A percentile compares a stretch with the other conserved stretches of the same genome.
These are phyloP conservation scores for Gobio gobio DNA, from an alignment of 2,113 vertebrate species.

Conservation along the genomic window DNA sequence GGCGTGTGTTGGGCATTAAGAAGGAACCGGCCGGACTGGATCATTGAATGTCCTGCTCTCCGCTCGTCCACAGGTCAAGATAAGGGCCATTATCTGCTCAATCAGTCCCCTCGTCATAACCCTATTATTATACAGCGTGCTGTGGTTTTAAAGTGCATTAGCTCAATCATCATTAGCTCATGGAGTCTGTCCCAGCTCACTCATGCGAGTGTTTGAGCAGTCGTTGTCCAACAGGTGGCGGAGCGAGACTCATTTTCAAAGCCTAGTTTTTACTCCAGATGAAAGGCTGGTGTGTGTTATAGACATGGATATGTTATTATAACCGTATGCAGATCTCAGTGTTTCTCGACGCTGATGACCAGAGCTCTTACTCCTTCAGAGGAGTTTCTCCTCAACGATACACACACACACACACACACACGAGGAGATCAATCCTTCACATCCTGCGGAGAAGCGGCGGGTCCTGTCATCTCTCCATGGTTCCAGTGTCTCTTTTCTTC, in stretches of 20 bases:
- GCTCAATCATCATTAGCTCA: neutral
- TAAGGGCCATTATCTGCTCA: neutral
- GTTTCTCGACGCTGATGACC: too few relatives aligned
- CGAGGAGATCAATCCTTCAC: too few relatives aligned
- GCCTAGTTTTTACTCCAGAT: neutral
- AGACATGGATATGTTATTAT: neutral
- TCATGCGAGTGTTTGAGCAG: neutral
- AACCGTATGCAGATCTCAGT: too few relatives aligned
- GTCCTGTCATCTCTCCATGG: neutral
- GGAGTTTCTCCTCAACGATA: too few relatives aligned
- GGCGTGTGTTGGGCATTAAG: too few relatives aligned
- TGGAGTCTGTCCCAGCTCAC: neutral
- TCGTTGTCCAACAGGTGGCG: neutral
- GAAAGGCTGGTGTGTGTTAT: neutral
- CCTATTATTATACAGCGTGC: neutral
- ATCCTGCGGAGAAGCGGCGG: too few relatives aligned
- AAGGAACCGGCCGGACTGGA: neutral
- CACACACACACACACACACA: too few relatives aligned
- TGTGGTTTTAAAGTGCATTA: neutral
- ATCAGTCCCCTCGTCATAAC: neutral
- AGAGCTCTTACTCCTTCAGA: too few relatives aligned
- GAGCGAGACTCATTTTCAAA: neutral
- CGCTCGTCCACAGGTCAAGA: neutral
- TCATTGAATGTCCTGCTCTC: neutral
- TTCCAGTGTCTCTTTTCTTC: neutral